Base-by-base conservation (phyloP, 2,113 vertebrate genomes). In the Grallaria varia region DNA sequence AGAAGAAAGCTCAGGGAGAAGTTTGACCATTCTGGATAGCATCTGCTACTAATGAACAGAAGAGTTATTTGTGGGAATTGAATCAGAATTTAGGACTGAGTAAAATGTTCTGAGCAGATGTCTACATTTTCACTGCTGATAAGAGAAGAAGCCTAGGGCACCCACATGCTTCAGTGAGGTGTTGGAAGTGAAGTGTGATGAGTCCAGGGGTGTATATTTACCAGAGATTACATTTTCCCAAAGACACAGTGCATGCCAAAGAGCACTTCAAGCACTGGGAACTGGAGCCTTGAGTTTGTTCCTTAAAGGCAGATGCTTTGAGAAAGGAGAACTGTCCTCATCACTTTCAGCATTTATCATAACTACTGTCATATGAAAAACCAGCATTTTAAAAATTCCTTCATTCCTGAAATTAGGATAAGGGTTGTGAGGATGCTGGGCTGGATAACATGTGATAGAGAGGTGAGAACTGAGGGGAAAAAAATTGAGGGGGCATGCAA, bases 161-260 rank as follows among this genome's bases (percentile, higher is more conserved):
- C 9, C 14, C 25, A 37, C 4, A 27, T 3, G 4, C 17, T 66
- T 77, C 33, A 33, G 10, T 42, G 33, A 55, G 24, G 5, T 30
- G 16, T 4, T 39, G 15, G 40, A 67, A 89, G 8, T n/a, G 44
- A 81, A 27, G 4, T 14, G 15, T 68, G 30, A 4, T 45, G 11
- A 60, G 13, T n/a, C 24, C 45, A n/a, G 6, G 2, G 13, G 2
- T 39, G 0, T 42, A 4, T 31, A 16, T 22, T 22, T 4, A 47
- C 3, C 9, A 73, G 2, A 53, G 20, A 30, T 33, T 35, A 33
- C 7, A 10, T 30, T 56, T 72, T 6, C 49, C 5, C 5, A 44
- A 6, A 56, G 55, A 40, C 21, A 35, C 2, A 27, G 4, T 9
- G 7, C 9, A 49, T 21, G 11, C 4, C 39, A 58, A 60, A 64